Base-by-base conservation (phyloP, 1,140 invertebrate genomes). In the Drosophila elegans region DNA sequence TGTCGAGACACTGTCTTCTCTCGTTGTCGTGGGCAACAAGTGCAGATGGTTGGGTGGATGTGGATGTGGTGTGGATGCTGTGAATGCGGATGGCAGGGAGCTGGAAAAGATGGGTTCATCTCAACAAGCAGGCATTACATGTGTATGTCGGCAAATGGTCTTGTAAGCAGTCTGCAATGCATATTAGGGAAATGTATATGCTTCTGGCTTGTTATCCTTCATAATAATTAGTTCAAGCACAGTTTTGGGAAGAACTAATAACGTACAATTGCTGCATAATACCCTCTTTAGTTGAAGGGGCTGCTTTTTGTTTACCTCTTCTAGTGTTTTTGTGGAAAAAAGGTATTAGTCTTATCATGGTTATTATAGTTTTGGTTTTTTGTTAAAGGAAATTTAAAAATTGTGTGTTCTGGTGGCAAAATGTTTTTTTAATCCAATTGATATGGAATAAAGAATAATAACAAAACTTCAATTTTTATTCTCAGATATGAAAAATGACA, bases 21-120 rank as follows among this genome's bases (percentile, higher is more conserved):
- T 13, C 51, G 69, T 66, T 74, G 60, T 66, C 51, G 55, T 38
- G 73, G 73, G 72, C 61, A 75, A 75, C 75, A 79, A 68, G 80
- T 74, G 81, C 46, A 44, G 64, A 63, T 27, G 64, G 27, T 16
- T 29, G 38, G 52, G 13, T 13, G 34, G 42, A 21, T 44, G 42
- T 3, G 42, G 3, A 0, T 9, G 2, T 16, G 41, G 13, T 21
- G 39, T 27, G 52, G 13, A 13, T 16, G 42, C 10, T 44, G 42
- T 3, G 42, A 3, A 0, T 9, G 2, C 9, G 45, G 52, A 12
- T 25, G 57, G 27, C 60, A 52, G 51, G 34, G 38, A 48, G 38
- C 27, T 44, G 54, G 60, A 16, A 38, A 46, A 53, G 34, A 49
- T 54, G 57, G 57, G 34, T 53, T 75, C 54, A 71, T 73, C 62